Conservation (phyloP, 2,888 invertebrate species). For the Argyresthia albistria region DNA sequence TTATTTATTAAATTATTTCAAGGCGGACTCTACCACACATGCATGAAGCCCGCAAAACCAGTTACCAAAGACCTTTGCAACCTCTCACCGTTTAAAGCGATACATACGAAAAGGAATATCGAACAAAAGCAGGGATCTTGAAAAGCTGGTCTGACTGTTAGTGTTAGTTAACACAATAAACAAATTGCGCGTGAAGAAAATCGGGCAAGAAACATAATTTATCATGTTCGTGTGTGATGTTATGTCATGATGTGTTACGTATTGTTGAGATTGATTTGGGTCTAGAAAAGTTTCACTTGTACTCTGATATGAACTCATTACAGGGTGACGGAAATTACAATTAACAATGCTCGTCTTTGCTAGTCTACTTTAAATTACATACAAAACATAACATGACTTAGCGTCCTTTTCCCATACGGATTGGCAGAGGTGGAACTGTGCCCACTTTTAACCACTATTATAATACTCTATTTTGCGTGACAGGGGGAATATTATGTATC, state of each 20-base stretch:
- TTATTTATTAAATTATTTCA: slow-evolving; percentile 70
- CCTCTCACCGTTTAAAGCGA: slow-evolving; percentile 10
- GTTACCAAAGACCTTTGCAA: slow-evolving; percentile 24
- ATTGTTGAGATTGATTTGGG: slow-evolving; percentile 32
- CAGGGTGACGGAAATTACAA: neutral
- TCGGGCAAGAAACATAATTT: slow-evolving; percentile 63
- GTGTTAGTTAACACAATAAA: slow-evolving; percentile 48
- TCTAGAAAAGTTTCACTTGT: slow-evolving; percentile 8
- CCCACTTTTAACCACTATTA: too few species aligned
- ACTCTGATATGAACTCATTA: neutral
- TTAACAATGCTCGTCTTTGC: neutral
- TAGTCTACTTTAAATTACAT: neutral
- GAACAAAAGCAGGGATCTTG: slow-evolving; percentile 17
- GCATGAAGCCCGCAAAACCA: slow-evolving; percentile 37
- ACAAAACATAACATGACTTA: too few species aligned
- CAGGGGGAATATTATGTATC: too few species aligned
- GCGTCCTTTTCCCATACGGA: too few species aligned
- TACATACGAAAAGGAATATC: slow-evolving; percentile 4
- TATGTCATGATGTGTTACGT: slow-evolving; percentile 17
- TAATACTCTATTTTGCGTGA: too few species aligned
- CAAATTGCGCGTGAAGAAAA: slow-evolving; percentile 65
- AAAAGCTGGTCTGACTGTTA: slow-evolving; percentile 20
- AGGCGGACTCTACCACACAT: slow-evolving; percentile 38
- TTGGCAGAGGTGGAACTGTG: too few species aligned
- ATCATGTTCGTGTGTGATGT: slow-evolving; percentile 40